Conservation (phyloP, 2,113 vertebrate genomes). For the Charadrius vociferus region DNA sequence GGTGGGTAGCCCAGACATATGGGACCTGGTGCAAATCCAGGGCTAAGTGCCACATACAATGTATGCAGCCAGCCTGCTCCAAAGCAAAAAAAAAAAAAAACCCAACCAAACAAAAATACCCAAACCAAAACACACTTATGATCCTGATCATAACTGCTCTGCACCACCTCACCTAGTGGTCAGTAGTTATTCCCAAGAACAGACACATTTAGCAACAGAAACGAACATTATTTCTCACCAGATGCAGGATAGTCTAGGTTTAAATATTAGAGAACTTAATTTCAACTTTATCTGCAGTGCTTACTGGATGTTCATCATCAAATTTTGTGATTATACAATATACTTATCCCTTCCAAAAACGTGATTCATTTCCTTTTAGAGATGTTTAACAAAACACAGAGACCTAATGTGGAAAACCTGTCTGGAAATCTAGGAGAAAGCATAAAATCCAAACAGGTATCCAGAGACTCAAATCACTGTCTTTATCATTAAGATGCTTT, state of each 20-base stretch:
- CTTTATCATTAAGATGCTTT: neutral
- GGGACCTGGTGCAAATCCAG: neutral
- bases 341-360: neutral
- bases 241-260: neutral
- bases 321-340: neutral
- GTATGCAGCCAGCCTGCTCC: neutral
- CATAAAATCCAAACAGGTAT: neutral
- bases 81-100: neutral
- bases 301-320: neutral
- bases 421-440: neutral
- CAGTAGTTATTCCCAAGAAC: neutral
- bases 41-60: neutral
- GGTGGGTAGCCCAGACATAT: neutral
- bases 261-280: neutral
- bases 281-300: neutral
- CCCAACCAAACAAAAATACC: too few species aligned
- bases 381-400: neutral
- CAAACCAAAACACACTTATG: neutral
- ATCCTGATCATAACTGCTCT: neutral
- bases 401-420: neutral
- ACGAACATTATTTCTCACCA: neutral
- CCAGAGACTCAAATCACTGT: neutral
- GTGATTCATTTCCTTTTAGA: neutral
- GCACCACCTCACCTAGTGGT: neutral
- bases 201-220: neutral